Evolutionary conservation across 2,113 vertebrate species (phyloP).

Genomic region (Psittacara wagleri): DNA sequence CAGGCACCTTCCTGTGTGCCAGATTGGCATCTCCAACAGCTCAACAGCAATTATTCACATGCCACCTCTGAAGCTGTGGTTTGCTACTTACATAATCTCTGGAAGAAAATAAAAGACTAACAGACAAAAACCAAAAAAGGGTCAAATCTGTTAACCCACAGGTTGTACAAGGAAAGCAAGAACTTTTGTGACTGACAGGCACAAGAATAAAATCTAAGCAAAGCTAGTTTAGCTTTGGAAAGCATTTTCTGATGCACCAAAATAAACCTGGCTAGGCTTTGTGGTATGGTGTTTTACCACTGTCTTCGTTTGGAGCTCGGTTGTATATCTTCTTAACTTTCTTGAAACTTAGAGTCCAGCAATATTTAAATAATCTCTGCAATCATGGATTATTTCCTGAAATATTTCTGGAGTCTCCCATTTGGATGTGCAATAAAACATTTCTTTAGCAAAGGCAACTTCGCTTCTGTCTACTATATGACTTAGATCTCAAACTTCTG

Average conservation of each 20-base stretch:
- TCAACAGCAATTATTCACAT: neutral
- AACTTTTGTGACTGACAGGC: neutral
- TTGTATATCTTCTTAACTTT: neutral
- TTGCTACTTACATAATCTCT: neutral
- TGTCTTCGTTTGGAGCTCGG: neutral
- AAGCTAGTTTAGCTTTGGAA: neutral
- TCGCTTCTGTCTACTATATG: neutral
- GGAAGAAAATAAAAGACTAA: neutral
- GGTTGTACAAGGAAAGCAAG: neutral
- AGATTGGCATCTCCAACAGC: conserved; percentile 36
- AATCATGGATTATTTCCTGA: neutral
- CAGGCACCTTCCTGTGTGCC: neutral
- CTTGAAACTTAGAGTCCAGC: neutral
- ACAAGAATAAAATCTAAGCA: neutral
- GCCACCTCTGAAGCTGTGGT: neutral
- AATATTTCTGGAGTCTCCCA: neutral
- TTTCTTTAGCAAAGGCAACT: neutral
- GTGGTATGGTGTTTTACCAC: neutral
- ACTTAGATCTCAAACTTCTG: neutral
- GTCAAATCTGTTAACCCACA: neutral
- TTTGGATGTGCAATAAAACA: neutral
- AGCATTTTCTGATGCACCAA: neutral
- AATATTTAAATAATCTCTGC: neutral
- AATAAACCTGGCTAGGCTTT: neutral
- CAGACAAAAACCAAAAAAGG: neutral